These are phyloP conservation scores for Azemiops feae DNA, from an alignment of 2,113 vertebrate genomes.

Conservation along the genomic window DNA sequence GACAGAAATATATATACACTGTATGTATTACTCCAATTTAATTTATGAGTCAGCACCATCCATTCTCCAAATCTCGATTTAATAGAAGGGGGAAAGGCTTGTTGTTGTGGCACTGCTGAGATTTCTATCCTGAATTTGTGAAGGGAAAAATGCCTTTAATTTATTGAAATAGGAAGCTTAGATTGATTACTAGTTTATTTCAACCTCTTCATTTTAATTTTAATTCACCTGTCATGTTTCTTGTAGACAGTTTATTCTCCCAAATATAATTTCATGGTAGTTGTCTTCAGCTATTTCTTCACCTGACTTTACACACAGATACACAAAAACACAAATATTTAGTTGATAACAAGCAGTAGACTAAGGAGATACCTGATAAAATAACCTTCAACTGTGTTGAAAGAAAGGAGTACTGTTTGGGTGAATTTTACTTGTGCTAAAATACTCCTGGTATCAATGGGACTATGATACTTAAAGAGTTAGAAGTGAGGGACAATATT, in stretches of 20 bases:
- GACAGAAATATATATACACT: conserved; percentile 87
- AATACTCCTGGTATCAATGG: fast-evolving
- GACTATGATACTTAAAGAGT: background rate
- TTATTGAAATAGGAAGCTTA: conserved; percentile 59
- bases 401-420: background rate
- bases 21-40: conserved; percentile 82
- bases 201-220: conserved; percentile 70
- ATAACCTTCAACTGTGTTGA: fast-evolving
- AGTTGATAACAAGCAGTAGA: background rate
- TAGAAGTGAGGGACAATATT: background rate
- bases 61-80: conserved; percentile 78
- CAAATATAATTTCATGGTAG: conserved; percentile 36
- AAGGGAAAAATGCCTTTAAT: conserved; percentile 40
- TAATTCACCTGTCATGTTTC: conserved; percentile 55
- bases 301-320: fast-evolving
- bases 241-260: conserved; percentile 39
- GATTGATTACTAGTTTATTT: conserved; percentile 64
- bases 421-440: background rate
- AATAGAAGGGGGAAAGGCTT: conserved; percentile 69
- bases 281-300: conserved; percentile 27
- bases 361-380: background rate
- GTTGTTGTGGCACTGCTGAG: conserved; percentile 51
- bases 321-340: background rate
- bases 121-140: conserved; percentile 63
- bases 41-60: conserved; percentile 84